Percentiles rank a stretch among this genome's conserved stretches.
phyloP scores from a whole-genome alignment of 2,113 vertebrate genomes.

The Nymphicus hollandicus region DNA sequence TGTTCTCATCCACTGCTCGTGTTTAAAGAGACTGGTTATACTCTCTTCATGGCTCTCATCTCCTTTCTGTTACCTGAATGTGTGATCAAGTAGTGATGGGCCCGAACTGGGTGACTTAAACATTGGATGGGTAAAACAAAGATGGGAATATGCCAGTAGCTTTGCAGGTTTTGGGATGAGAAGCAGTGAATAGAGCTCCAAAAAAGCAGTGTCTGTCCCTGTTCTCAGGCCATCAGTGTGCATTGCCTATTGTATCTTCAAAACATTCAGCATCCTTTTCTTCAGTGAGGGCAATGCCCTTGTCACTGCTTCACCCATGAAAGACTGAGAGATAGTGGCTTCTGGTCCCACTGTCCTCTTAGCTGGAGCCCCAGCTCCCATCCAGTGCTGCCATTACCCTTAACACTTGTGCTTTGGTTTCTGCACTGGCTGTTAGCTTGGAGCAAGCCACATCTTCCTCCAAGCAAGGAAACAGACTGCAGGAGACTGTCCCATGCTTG shows the following conservation, averaged over 20 bases:
- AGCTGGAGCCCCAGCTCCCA: not conserved
- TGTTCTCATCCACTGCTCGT: not conserved
- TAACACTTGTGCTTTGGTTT: not conserved
- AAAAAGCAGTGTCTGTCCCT: not conserved
- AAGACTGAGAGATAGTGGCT: not conserved
- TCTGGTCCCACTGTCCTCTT: not conserved
- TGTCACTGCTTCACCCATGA: not conserved
- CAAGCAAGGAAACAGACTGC: not conserved
- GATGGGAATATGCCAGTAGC: not conserved
- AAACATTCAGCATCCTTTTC: not conserved
- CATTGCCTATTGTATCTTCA: not conserved
- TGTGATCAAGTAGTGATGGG: not conserved
- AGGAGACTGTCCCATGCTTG: fast-evolving
- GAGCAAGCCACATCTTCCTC: not conserved
- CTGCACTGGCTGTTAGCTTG: not conserved
- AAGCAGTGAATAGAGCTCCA: not conserved
- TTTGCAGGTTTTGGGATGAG: not conserved
- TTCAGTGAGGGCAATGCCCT: not conserved
- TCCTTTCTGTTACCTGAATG: not conserved
- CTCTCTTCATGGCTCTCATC: not conserved
- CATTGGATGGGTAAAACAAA: not conserved
- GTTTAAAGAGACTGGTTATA: not conserved
- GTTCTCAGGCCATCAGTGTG: not conserved
- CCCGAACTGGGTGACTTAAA: not conserved
- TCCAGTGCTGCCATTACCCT: not conserved